phyloP scores from a whole-genome alignment of 2,888 invertebrate genomes.

The Cataglyphis albicans region DNA sequence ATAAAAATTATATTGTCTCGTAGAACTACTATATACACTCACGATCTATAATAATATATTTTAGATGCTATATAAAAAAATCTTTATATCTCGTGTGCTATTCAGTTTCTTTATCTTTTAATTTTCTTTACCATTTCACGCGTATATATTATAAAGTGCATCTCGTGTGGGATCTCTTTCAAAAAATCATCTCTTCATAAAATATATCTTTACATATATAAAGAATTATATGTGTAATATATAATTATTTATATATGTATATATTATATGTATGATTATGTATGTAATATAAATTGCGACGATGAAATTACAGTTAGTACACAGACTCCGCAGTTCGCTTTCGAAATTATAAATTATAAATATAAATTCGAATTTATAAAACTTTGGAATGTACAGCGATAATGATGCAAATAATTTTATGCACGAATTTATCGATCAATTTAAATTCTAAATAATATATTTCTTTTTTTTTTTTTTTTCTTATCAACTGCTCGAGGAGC shows the following conservation, averaged over 20 bases:
- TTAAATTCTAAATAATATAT: not conserved
- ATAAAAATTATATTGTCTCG: conserved; percentile 83
- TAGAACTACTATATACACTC: conserved; percentile 84
- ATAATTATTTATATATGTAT: conserved; percentile 48
- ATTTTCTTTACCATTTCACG: conserved; percentile 55
- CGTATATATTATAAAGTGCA: conserved; percentile 72
- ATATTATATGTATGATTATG: conserved; percentile 27
- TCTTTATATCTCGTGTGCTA: conserved; percentile 64
- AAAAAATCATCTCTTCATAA: conserved; percentile 74
- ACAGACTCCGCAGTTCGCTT: not conserved
- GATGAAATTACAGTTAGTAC: conserved; percentile 68
- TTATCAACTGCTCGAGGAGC: not conserved
- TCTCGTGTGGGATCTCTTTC: conserved; percentile 63
- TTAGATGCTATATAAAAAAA: conserved; percentile 75
- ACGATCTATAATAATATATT: conserved; percentile 74
- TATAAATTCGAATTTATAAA: conserved; percentile 2
- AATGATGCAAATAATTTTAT: not conserved
- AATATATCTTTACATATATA: conserved; percentile 74
- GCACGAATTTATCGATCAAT: conserved; percentile 5
- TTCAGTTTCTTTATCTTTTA: conserved; percentile 36
- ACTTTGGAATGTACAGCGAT: conserved; percentile 68
- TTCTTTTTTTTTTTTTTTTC: not conserved
- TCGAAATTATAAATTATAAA: conserved; percentile 16
- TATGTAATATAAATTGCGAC: conserved; percentile 39
- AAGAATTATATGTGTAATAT: conserved; percentile 29